A percentile compares a stretch with the other conserved stretches of the same genome.
Conservation (phyloP, 2,888 invertebrate genomes). For the Habroteleia sp. region DNA sequence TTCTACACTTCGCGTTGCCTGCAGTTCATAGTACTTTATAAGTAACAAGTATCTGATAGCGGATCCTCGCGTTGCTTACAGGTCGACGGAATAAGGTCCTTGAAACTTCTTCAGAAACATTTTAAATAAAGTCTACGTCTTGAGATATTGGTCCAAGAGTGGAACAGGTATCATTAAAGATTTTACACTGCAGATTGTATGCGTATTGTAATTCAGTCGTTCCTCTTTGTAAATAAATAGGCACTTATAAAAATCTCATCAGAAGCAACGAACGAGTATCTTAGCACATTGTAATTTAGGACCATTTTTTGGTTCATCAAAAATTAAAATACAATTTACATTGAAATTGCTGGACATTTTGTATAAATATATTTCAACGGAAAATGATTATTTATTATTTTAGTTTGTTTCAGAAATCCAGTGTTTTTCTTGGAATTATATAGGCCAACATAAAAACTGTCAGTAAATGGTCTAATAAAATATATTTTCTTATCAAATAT, state of each 20-base stretch:
- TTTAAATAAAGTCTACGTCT: constrained; percentile 61
- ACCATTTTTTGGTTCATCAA: too few relatives aligned
- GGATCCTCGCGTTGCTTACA: constrained; percentile 57
- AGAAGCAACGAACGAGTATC: too few relatives aligned
- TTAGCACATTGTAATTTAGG: too few relatives aligned
- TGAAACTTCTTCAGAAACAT: constrained; percentile 61
- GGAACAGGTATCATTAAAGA: constrained; percentile 54
- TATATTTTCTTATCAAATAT: constrained; percentile 38
- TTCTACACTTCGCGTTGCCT: constrained; percentile 59
- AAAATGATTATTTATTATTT: too few relatives aligned
- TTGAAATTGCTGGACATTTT: too few relatives aligned
- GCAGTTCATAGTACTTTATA: constrained; percentile 62
- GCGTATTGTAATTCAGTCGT: constrained; percentile 42
- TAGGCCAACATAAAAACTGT: constrained; percentile 29
- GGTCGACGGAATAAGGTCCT: constrained; percentile 59
- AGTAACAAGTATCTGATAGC: constrained; percentile 64
- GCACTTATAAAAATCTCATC: too few relatives aligned
- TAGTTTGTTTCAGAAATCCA: too few relatives aligned
- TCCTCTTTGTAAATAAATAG: constrained; percentile 25
- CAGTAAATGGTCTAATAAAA: constrained; percentile 32
- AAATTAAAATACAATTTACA: too few relatives aligned
- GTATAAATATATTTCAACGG: too few relatives aligned
- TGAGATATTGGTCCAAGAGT: constrained; percentile 53
- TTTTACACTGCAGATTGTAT: constrained; percentile 51
- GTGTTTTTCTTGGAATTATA: too few relatives aligned